Evolutionary conservation across 2,888 invertebrate genomes (phyloP).

Genomic region (Drosophila fulvimacula): DNA sequence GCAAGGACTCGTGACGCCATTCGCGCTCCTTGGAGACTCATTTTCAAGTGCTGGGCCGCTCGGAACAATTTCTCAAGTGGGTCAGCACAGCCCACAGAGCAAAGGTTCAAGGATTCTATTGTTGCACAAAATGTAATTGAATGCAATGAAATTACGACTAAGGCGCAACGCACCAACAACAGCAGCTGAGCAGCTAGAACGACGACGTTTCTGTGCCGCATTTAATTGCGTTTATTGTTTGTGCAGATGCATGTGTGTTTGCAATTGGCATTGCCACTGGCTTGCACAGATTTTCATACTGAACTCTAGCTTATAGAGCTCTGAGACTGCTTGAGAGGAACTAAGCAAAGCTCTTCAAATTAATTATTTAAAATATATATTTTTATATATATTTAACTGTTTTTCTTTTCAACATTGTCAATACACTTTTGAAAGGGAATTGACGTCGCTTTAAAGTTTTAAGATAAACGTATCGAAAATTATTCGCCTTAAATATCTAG

Average conservation of each 20-base stretch:
- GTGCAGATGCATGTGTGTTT: conserved; percentile 10
- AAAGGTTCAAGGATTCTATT: conserved; percentile 75
- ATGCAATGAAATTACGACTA: conserved; percentile 65
- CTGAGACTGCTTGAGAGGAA: not conserved
- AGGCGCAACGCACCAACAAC: conserved; percentile 28
- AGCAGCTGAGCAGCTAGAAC: not conserved
- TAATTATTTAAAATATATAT: not conserved
- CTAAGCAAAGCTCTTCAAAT: not conserved
- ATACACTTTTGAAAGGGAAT: not conserved
- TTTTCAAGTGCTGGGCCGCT: conserved; percentile 72
- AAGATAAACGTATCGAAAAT: not conserved
- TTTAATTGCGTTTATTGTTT: conserved; percentile 68
- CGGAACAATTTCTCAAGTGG: conserved; percentile 67
- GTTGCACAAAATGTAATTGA: conserved; percentile 75
- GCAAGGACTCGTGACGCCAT: conserved; percentile 52
- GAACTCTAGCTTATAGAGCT: not conserved
- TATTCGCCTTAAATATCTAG: not conserved
- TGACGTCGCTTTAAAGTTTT: not conserved
- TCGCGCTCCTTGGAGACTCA: conserved; percentile 75
- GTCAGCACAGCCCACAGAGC: conserved; percentile 48
- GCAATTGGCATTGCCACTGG: conserved; percentile 1
- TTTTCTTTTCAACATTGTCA: not conserved
- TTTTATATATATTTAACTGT: too few species aligned
- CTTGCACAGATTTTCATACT: not conserved
- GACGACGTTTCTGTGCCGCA: conserved; percentile 44